Percentiles rank a stretch among this genome's conserved stretches.
Conservation (phyloP, 2,888 invertebrate genomes). For the Himalopsyche japonica region DNA sequence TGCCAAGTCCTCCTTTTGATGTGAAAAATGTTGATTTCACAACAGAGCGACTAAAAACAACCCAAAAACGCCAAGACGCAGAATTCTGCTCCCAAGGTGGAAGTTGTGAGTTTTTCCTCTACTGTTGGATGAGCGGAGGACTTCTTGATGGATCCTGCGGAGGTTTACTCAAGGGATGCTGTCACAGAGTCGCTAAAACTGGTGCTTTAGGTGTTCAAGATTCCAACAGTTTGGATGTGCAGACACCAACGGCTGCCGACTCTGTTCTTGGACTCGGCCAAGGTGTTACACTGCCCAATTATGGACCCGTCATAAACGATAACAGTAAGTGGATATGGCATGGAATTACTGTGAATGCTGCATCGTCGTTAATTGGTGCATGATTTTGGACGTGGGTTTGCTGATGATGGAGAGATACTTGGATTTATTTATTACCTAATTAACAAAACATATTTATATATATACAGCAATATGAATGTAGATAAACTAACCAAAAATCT, state of each 20-base stretch:
- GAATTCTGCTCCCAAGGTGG: conserved; percentile 71
- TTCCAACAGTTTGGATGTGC: conserved; percentile 64
- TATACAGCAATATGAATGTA: neutral
- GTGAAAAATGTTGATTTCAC: conserved; percentile 10
- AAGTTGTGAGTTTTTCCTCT: conserved; percentile 87
- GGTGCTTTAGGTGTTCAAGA: conserved; percentile 68
- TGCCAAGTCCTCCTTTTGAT: conserved; percentile 22
- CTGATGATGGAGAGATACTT: neutral
- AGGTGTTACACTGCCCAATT: conserved; percentile 47
- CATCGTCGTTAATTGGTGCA: conserved; percentile 2
- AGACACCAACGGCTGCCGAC: conserved; percentile 65
- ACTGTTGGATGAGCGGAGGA: conserved; percentile 90
- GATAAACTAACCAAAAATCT: neutral
- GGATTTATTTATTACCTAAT: neutral
- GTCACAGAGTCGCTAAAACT: conserved; percentile 75
- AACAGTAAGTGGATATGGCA: conserved; percentile 67
- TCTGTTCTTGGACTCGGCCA: conserved; percentile 56
- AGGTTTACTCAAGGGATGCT: conserved; percentile 83
- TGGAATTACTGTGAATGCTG: conserved; percentile 3
- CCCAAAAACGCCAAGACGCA: conserved; percentile 50
- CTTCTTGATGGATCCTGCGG: conserved; percentile 83
- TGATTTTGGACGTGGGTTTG: neutral
- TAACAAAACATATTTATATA: neutral
- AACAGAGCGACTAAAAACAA: conserved; percentile 32
- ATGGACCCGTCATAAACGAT: conserved; percentile 76